Percentiles rank a stretch among this genome's conserved stretches.
These are phyloP conservation scores for Lycocerus yunnanus DNA, from an alignment of 2,888 invertebrate genomes.

Conservation along the genomic window DNA sequence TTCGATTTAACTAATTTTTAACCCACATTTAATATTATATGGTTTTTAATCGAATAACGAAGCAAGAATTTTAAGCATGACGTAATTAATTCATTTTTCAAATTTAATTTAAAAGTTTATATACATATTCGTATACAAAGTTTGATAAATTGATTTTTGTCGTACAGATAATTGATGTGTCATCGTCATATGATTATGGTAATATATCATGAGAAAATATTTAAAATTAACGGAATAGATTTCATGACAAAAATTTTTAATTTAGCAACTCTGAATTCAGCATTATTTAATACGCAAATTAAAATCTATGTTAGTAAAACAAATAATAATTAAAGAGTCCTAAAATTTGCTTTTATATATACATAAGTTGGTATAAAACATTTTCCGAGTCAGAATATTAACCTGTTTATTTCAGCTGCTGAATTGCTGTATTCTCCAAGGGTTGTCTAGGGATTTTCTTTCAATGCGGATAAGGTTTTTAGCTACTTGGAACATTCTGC, in stretches of 20 bases:
- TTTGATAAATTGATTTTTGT: background rate
- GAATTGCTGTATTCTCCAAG: background rate
- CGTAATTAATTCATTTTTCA: background rate
- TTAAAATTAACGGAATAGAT: background rate
- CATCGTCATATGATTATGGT: background rate
- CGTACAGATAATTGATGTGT: background rate
- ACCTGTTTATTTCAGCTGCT: background rate
- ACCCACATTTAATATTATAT: background rate
- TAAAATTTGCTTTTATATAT: background rate
- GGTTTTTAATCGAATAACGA: background rate
- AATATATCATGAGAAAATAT: background rate
- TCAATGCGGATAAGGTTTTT: conserved; percentile 1
- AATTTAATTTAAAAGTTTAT: background rate
- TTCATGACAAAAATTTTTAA: background rate
- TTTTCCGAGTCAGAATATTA: background rate
- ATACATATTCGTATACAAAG: background rate
- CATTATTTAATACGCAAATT: background rate
- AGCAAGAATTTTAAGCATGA: background rate
- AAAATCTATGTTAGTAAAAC: background rate
- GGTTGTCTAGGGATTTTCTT: background rate
- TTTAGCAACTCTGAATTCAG: background rate
- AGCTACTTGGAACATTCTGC: background rate
- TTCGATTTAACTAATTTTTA: background rate
- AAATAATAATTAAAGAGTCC: background rate
- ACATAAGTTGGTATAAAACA: background rate